Evolutionary conservation across 2,113 vertebrate species (phyloP), one percentile per base, ranked within the genome.

Genomic region (Barbus barbus): DNA sequence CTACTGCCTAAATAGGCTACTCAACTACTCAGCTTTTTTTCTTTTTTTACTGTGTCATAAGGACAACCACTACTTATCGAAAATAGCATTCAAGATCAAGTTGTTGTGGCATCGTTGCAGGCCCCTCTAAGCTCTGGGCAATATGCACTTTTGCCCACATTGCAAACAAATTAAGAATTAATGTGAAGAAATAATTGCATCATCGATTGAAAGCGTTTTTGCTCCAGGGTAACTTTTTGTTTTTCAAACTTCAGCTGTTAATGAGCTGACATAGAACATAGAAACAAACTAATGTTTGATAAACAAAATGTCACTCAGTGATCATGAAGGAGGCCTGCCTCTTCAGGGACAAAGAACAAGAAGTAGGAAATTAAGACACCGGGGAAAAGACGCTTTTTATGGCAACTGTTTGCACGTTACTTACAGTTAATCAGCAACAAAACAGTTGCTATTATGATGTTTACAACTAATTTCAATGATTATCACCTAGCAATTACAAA

Each of bases 321-420:
- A 26, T 65, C 28, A 44, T 80, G 9, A 65, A 80, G 60, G 9
- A 31, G n/a, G 41, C 13, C 51, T 58, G 75, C 31, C 1, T 58
- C 74, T 69, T 78, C 6, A 16, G 69, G 58, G 82, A 81, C 1
- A 9, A 33, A 67, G 69, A 65, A 83, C 72, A 28, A 74, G 16
- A 75, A 46, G 61, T 67, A 36, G 38, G 12, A 84, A 87, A 87
- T 82, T 53, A 87, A 71, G 60, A 48, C 86, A 20, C 20, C 1
- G 67, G 78, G 36, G 85, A 56, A 36, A 51, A 51, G n/a, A 33
- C 5, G 14, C 41, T 76, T 76, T 84, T 86, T 78, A 75, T 60
- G 46, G 46, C 72, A 67, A 28, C 13, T 72, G 65, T 78, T 56
- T 86, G 36, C 48, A 61, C 72, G 31, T 81, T n/a, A 31, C 31